Conservation (phyloP, 2,888 invertebrate species). For the Labia minor region DNA sequence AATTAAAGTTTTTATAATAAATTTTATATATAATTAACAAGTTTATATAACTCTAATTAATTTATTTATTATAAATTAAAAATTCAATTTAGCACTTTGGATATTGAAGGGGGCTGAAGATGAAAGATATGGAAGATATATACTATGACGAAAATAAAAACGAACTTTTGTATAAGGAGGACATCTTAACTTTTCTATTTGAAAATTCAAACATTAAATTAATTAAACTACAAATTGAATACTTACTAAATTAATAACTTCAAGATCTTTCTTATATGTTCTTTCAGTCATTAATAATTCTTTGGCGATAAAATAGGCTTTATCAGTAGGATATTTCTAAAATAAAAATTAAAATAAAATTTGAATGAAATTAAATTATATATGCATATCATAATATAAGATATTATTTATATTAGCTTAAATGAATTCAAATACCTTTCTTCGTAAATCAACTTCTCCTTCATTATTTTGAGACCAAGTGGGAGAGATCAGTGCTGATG, state of each 20-base stretch:
- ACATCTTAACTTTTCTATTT: no score
- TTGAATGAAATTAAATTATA: constrained; percentile 26
- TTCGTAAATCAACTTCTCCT: constrained; percentile 24
- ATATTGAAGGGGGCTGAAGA: no score
- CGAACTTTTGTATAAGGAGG: no score
- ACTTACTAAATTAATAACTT: constrained; percentile 77
- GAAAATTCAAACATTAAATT: no score
- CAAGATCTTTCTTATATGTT: constrained; percentile 88
- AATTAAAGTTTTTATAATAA: no score
- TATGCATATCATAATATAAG: neutral
- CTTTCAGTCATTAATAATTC: constrained; percentile 92
- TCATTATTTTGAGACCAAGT: constrained; percentile 22
- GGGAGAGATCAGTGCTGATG: constrained; percentile 17
- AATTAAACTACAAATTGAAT: no score
- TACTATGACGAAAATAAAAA: no score
- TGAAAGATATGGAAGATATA: no score
- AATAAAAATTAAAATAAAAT: constrained; percentile 26
- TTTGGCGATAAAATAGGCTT: constrained; percentile 75
- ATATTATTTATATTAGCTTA: neutral
- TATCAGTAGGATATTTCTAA: constrained; percentile 54
- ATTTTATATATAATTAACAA: no score
- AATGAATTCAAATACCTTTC: constrained; percentile 20
- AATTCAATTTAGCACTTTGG: no score
- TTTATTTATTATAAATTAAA: no score
- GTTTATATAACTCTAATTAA: no score